These are phyloP conservation scores for Porites lobata DNA, from an alignment of 92 coral and sea anemone genomes.

Conservation along the genomic window DNA sequence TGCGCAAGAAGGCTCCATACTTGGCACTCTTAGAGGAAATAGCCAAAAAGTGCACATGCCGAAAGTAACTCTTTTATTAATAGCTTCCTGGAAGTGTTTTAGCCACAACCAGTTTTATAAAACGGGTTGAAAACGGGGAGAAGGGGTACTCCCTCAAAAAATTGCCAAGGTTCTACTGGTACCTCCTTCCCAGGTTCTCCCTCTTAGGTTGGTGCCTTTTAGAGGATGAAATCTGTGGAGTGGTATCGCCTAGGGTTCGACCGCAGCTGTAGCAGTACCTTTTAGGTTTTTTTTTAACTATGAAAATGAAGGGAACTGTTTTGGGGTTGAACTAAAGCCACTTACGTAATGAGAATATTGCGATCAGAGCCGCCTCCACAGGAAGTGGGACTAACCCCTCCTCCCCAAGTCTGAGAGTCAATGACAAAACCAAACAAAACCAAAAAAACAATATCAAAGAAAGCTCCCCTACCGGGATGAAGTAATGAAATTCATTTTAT, in stretches of 20 bases:
- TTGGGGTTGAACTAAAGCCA: too few species aligned
- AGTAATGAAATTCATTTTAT: too few species aligned
- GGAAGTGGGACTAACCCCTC: conserved; percentile 23
- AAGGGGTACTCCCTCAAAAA: conserved; percentile 21
- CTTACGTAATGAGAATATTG: conserved; percentile 9
- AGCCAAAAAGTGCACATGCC: too few species aligned
- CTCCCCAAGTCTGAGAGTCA: conserved; percentile 27
- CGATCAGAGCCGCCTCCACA: conserved; percentile 28
- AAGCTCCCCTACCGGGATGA: too few species aligned
- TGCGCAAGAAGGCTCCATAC: too few species aligned
- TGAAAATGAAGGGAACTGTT: too few species aligned
- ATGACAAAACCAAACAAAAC: conserved; percentile 1
- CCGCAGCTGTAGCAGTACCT: too few species aligned
- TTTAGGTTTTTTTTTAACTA: too few species aligned
- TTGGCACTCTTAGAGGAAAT: too few species aligned
- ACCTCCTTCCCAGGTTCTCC: too few species aligned
- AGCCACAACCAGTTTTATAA: conserved; percentile 3
- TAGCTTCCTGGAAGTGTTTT: conserved; percentile 5
- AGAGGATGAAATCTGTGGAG: conserved; percentile 30
- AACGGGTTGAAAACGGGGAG: conserved; percentile 2
- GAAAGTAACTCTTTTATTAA: too few species aligned
- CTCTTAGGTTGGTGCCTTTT: conserved; percentile 22
- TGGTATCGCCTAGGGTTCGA: background rate
- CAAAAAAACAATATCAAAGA: background rate
- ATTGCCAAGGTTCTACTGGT: background rate